Conservation (phyloP, 2,797 vertebrate genomes). For the Acipenser oxyrinchus region DNA sequence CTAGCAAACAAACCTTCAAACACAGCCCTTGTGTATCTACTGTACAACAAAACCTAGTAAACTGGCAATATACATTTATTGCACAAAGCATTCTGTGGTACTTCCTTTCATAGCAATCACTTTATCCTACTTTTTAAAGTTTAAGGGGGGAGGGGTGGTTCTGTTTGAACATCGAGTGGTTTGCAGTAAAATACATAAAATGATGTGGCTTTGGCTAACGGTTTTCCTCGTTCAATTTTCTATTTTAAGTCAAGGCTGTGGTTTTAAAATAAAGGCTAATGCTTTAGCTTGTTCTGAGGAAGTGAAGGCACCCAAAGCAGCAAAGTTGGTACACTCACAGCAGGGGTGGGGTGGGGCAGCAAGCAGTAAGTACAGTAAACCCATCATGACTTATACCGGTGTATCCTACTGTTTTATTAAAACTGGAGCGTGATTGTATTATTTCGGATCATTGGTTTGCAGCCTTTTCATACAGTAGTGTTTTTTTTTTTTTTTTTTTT, state of each 20-base stretch:
- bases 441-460: too few species aligned
- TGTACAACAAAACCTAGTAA: conserved; percentile 28
- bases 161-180: conserved; percentile 14
- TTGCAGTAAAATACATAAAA: conserved; percentile 28
- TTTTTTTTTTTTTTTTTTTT: too few species aligned
- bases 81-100: conserved; percentile 23
- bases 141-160: background rate
- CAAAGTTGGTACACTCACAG: too few species aligned
- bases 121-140: conserved; percentile 14
- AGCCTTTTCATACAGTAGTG: too few species aligned
- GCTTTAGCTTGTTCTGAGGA: conserved; percentile 22
- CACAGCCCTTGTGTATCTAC: too few species aligned
- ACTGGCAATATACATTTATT: conserved; percentile 34
- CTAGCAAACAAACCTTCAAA: too few species aligned
- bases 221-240: conserved; percentile 32
- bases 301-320: conserved; percentile 1
- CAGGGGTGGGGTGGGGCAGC: too few species aligned
- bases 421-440: too few species aligned
- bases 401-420: too few species aligned
- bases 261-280: conserved; percentile 27
- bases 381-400: too few species aligned
- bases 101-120: conserved; percentile 12
- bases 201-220: conserved; percentile 34
- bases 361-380: too few species aligned
- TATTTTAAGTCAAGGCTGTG: conserved; percentile 38